Percentiles rank a stretch among this genome's conserved stretches.
Evolutionary conservation across 2,113 vertebrate genomes (phyloP).

Genomic region (Dicentrarchus labrax): DNA sequence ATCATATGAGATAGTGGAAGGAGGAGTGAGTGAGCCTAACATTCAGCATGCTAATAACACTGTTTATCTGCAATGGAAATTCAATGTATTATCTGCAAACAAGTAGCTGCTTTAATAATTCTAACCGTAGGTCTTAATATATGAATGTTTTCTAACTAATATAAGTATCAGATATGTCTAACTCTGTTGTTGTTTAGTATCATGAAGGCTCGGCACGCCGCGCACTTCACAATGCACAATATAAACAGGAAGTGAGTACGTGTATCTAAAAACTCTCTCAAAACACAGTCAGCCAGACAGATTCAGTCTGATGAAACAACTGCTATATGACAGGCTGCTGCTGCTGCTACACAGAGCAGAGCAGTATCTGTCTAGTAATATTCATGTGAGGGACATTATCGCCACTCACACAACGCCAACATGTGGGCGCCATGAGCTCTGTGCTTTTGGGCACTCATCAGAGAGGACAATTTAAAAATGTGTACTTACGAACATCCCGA

Average conservation of each 20-base stretch:
- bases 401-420: not conserved
- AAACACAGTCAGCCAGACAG: not conserved
- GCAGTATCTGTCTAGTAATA: not conserved
- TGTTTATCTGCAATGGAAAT: not conserved
- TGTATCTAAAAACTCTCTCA: not conserved
- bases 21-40: too few relatives aligned
- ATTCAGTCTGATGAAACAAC: not conserved
- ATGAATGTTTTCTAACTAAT: not conserved
- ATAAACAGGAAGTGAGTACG: constrained; percentile 9
- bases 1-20: too few relatives aligned
- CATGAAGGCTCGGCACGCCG: not conserved
- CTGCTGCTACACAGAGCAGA: not conserved
- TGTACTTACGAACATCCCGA: constrained; percentile 58
- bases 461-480: fast-evolving
- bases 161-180: not conserved
- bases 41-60: not conserved
- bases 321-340: too few relatives aligned
- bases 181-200: not conserved
- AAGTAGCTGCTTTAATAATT: too few relatives aligned
- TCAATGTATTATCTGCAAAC: not conserved
- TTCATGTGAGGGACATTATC: too few relatives aligned
- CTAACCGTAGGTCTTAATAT: not conserved
- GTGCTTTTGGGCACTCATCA: not conserved
- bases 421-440: not conserved
- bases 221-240: not conserved